Evolutionary conservation across 2,888 invertebrate genomes (phyloP), one percentile per base, ranked within the genome.

Genomic region (Chrysopilus asiliformis): DNA sequence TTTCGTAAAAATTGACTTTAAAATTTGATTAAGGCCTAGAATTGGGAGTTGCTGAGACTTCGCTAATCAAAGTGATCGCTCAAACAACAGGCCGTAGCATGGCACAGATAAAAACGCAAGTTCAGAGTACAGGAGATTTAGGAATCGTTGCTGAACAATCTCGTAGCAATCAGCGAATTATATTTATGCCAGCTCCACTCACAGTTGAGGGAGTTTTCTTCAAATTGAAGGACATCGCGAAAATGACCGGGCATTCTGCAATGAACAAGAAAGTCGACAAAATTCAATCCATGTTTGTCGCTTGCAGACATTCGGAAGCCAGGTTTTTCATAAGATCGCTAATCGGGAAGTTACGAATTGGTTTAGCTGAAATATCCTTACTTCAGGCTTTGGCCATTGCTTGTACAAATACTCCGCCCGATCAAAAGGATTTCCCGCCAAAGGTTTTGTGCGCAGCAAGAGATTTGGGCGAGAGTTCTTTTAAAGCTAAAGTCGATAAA

Each of bases 361-460:
- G 97, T 0, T 68, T 98, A 39, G 98, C 97, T 0, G 98, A 98
- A 56, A 94, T 95, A 62, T 94, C 94, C 1, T 78, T 95, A 22
- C 66, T 98, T 31, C 73, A 86, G 60, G 94, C 98, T 8, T 60
- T 98, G 31, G 90, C 91, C 1, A 72, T 81, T 49, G 94, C 94
- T 3, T 71, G 79, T 44, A 73, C 81, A n/a, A 65, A 69, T 45
- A 84, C 87, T 0, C 86, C 90, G 25, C 84, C 86, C 1, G 64
- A 64, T 34, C 79, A 80, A 52, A 47, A 56, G 1, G 65, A 65
- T 35, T 69, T 66, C 47, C 75, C 79, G 2, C 76, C 74, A 2
- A 61, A 72, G 51, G 58, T 70, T 14, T 45, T 84, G 2, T 73
- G 84, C 56, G 71, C 70, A 0, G 68, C 76, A 1, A 71, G 74